Percentiles rank a stretch among this genome's conserved stretches.
These are phyloP conservation scores for Sthenelais limicola DNA, from an alignment of 2,888 invertebrate genomes.

Conservation along the genomic window DNA sequence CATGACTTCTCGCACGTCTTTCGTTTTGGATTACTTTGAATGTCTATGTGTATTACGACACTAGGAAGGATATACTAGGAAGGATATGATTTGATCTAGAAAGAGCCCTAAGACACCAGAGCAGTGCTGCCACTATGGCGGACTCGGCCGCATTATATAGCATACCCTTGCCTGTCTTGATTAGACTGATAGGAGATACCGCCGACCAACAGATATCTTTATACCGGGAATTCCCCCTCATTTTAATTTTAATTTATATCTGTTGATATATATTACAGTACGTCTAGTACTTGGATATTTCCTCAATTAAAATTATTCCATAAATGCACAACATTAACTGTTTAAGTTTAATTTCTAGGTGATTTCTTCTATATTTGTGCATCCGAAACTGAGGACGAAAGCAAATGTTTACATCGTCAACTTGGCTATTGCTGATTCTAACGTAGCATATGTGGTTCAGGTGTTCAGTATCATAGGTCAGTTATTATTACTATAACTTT, in stretches of 20 bases:
- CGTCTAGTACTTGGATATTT: background rate
- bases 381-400: constrained; percentile 32
- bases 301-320: background rate
- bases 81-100: too few species aligned
- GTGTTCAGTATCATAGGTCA: constrained; percentile 31
- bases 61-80: too few species aligned
- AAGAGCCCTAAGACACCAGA: too few species aligned
- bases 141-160: too few species aligned
- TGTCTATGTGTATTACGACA: too few species aligned
- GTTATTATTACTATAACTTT: background rate
- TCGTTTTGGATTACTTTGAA: too few species aligned
- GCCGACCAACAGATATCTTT: too few species aligned
- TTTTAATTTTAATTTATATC: background rate
- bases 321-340: background rate
- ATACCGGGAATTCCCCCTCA: background rate
- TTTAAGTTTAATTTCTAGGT: constrained; percentile 1
- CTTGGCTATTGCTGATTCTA: constrained; percentile 31
- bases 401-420: constrained; percentile 31
- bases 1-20: too few species aligned
- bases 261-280: background rate
- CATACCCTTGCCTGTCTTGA: too few species aligned
- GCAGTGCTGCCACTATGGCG: too few species aligned
- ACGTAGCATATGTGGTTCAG: constrained; percentile 24
- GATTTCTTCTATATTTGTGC: constrained; percentile 4
- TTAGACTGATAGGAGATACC: too few species aligned